Percentiles rank a stretch among this genome's conserved stretches.
These are phyloP conservation scores for Dasypolia templi DNA, from an alignment of 2,888 invertebrate genomes.

Conservation along the genomic window DNA sequence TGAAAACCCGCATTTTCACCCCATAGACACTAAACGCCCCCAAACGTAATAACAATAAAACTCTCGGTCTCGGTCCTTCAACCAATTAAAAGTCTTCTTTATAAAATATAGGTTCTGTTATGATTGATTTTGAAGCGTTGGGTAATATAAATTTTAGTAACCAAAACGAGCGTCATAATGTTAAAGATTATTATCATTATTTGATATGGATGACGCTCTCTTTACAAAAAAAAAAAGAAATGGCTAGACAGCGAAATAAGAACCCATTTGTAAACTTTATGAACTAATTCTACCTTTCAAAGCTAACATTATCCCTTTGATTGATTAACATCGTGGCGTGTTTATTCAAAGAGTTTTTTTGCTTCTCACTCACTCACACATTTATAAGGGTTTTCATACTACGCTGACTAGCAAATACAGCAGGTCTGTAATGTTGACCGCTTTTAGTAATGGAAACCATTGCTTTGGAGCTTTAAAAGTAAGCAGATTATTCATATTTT, in stretches of 20 bases:
- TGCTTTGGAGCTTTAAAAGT: slow-evolving; percentile 38
- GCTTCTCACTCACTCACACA: background rate
- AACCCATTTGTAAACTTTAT: background rate
- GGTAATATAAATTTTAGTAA: background rate
- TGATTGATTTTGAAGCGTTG: too few relatives aligned
- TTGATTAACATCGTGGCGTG: background rate
- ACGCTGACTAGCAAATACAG: slow-evolving; percentile 10
- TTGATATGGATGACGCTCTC: too few relatives aligned
- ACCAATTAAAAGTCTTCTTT: too few relatives aligned
- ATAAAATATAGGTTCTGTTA: background rate
- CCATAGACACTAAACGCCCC: too few relatives aligned
- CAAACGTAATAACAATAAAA: too few relatives aligned
- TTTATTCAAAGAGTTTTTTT: background rate
- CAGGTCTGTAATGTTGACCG: slow-evolving; percentile 6
- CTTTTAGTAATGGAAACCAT: slow-evolving; percentile 19
- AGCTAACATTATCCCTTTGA: background rate
- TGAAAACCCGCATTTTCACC: too few relatives aligned
- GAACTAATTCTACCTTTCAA: background rate
- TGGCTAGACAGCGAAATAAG: background rate
- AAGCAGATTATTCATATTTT: slow-evolving; percentile 23
- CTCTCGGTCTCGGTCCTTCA: too few relatives aligned
- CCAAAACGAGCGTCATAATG: slow-evolving; percentile 24
- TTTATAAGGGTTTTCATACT: slow-evolving; percentile 39
- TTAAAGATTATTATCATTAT: too few relatives aligned
- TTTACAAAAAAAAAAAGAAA: slow-evolving; percentile 1